Percentiles rank a stretch among this genome's conserved stretches.
Conservation (phyloP, 2,797 vertebrate genomes). For the Thunnus albacares region DNA sequence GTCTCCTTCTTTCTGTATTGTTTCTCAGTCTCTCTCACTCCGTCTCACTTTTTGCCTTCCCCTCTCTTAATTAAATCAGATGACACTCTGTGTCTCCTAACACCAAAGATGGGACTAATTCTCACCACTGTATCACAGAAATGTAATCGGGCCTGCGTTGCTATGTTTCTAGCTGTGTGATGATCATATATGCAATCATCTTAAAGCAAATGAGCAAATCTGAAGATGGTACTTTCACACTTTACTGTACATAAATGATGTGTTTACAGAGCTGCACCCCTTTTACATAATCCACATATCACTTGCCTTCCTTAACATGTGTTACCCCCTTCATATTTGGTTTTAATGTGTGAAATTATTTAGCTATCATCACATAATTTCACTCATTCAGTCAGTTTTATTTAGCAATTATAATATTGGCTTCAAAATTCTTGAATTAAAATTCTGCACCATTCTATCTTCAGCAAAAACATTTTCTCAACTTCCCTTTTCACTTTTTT, state of each 20-base stretch:
- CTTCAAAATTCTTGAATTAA: not conserved
- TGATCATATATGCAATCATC: constrained; percentile 29
- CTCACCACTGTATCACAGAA: constrained; percentile 54
- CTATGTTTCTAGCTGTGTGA: constrained; percentile 30
- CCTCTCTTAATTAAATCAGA: constrained; percentile 79
- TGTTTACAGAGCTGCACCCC: not conserved
- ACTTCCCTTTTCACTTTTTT: not conserved
- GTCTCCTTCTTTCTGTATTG: not conserved
- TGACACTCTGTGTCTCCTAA: constrained; percentile 60
- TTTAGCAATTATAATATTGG: not conserved
- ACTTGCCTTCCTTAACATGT: not conserved
- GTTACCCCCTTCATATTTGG: not conserved
- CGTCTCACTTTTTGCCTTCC: constrained; percentile 17
- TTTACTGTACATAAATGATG: constrained; percentile 8
- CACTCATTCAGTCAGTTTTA: too few relatives aligned
- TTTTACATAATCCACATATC: constrained; percentile 2
- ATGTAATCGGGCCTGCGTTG: constrained; percentile 51
- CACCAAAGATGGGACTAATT: constrained; percentile 68
- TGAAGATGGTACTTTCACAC: constrained; percentile 5
- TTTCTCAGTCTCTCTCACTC: constrained; percentile 5
- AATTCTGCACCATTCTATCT: not conserved
- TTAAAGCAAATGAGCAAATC: constrained; percentile 27
- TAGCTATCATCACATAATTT: not conserved
- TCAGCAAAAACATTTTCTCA: not conserved
- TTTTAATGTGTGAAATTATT: not conserved